phyloP scores from a whole-genome alignment of 2,113 vertebrate species.

The Empidonax traillii region DNA sequence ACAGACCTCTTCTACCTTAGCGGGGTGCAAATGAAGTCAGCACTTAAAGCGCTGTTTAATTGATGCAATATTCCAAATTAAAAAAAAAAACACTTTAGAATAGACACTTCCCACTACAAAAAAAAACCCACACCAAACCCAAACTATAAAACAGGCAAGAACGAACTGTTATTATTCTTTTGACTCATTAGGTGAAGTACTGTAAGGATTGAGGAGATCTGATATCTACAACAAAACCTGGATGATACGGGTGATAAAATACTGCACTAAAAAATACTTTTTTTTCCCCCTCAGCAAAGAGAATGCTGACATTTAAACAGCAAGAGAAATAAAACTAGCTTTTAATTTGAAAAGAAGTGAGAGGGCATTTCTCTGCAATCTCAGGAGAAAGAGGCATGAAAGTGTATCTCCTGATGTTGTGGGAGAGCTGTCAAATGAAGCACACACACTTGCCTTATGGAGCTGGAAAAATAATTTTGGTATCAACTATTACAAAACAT shows the following conservation, averaged over 20 bases:
- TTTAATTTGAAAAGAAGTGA: neutral
- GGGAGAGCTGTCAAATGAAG: neutral
- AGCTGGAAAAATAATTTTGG: neutral
- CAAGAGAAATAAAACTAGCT: neutral
- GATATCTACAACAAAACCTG: neutral
- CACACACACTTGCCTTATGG: neutral
- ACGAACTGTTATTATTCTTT: neutral
- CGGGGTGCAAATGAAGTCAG: neutral
- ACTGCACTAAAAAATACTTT: neutral
- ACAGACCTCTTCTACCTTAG: neutral
- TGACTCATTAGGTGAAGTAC: neutral
- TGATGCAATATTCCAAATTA: neutral
- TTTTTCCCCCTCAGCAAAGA: neutral
- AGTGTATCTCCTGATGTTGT: neutral
- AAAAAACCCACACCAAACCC: neutral
- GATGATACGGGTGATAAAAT: neutral
- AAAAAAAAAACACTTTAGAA: neutral
- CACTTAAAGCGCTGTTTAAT: neutral
- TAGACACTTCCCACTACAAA: neutral
- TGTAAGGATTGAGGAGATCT: neutral
- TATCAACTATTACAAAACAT: neutral
- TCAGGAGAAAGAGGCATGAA: neutral
- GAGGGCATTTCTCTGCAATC: neutral
- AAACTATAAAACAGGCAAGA: neutral
- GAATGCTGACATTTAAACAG: neutral